Base-by-base conservation (phyloP, 2,113 vertebrate genomes). In the Oreochromis aureus region DNA sequence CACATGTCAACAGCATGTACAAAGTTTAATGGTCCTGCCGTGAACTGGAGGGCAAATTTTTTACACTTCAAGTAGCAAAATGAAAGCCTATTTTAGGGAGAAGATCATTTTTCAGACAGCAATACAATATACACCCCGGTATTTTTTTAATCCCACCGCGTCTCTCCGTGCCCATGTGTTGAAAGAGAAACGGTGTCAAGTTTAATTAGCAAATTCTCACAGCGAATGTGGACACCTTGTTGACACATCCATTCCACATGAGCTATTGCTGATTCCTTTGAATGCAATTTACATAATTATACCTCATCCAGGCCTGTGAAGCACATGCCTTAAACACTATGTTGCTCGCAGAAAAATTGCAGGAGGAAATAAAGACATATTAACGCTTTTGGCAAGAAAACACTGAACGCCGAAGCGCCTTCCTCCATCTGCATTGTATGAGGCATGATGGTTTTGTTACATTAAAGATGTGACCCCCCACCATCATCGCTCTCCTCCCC, bases 201-300 rank as follows among this genome's bases (percentile, higher is more conserved):
- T 95, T 94, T 94, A 95, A 96, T 95, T 96, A 96, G 95, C 93
- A 93, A 94, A 95, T 90, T 95, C 93, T 95, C 91, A 83, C 88
- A 76, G 93, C 84, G 92, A 92, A 93, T 86, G 88, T 87, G 94
- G 93, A 95, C 95, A 96, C 94, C 95, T 95, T 94, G 94, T 94
- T 95, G 96, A 95, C 95, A 95, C 92, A 92, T 96, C 91, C 92
- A 95, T 95, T 96, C 95, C 93, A 92, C 95, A 93, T 94, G 95
- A 96, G 96, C 94, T 95, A 91, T 87, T 89, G 89, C 95, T 93
- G 95, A 96, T 89, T 95, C 94, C 94, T 97, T 96, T 96, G 94
- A 96, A 95, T 94, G 84, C 27, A 91, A 96, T 97, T 97, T 97
- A 93, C 96, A 97, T 97, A 97, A 97, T 97, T 97, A 96, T 92